Evolutionary conservation across 2,113 vertebrate species (phyloP).

Genomic region (Verasper variegatus): DNA sequence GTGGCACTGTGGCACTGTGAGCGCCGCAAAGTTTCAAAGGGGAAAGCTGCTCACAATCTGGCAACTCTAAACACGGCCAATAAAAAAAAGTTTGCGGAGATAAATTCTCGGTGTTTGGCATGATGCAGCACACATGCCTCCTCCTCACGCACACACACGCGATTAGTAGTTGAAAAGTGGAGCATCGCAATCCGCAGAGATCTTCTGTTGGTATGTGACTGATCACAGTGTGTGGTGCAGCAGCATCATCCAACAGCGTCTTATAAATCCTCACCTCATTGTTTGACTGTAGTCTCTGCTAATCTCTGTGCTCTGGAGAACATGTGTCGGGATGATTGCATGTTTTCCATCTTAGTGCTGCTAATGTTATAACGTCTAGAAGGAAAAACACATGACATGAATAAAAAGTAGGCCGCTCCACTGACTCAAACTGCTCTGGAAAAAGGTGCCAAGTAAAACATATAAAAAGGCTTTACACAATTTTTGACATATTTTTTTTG

Average conservation of each 20-base stretch:
- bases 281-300: slow-evolving; percentile 43
- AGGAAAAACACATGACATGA: slow-evolving; percentile 61
- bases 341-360: slow-evolving; percentile 51
- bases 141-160: slow-evolving; percentile 44
- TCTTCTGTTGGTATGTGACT: slow-evolving; percentile 41
- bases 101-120: slow-evolving; percentile 63
- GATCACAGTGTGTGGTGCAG: slow-evolving; percentile 60
- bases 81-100: slow-evolving; percentile 68
- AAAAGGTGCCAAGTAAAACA: slow-evolving; percentile 20
- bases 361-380: slow-evolving; percentile 32
- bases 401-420: slow-evolving; percentile 44
- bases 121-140: slow-evolving; percentile 17
- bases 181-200: slow-evolving; percentile 39
- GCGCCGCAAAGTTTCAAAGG: slow-evolving; percentile 59
- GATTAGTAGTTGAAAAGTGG: slow-evolving; percentile 67
- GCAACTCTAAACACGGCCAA: slow-evolving; percentile 69
- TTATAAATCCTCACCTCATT: slow-evolving; percentile 53
- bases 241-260: slow-evolving; percentile 23
- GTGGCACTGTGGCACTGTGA: slow-evolving; percentile 57
- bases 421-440: slow-evolving; percentile 31
- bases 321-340: slow-evolving; percentile 54
- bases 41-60: slow-evolving; percentile 65
- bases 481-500: not conserved
- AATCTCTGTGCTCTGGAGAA: slow-evolving; percentile 56
- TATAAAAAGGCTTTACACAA: not conserved